Evolutionary conservation across 2,113 vertebrate species (phyloP), one percentile per base, ranked within the genome.

Genomic region (Puntigrus tetrazona): DNA sequence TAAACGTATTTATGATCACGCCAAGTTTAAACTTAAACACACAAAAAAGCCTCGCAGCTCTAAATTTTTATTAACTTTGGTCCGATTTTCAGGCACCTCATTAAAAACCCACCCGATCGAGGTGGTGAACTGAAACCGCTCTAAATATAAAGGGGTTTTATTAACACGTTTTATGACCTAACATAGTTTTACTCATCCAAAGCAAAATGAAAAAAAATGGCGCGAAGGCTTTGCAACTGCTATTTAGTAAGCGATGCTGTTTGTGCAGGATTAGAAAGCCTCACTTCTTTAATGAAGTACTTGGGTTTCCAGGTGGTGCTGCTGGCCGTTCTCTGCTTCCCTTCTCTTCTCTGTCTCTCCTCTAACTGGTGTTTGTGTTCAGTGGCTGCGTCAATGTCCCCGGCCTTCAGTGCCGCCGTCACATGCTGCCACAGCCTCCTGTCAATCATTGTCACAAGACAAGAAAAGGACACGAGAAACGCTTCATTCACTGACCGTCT

Each of bases 371-470:
- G 95, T 88, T 98, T 98, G 89, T 97, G 94, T 65, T 98, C 96
- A 0, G 97, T 97, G 70, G 97, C 97, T 0, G 89, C 86, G 0
- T 95, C 95, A 0, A 97, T 96, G 84, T 97, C 94, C 0, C 96
- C 96, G 4, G 93, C 89, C 72, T 93, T 95, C 89, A 98, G 93
- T 4, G 94, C 92, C 0, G 4, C 88, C 6, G 96, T 98, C 86
- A 98, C 97, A 0, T 96, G 94, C 61, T 94, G 94, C 97, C 97
- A 98, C 22, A 98, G 94, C 86, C 90, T 93, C 89, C 97, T 98
- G 89, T 70, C 75, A 72, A 59, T 45, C 38, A 63, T 29, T 63
- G 36, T 27, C 38, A 29, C 8, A 65, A 25, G 25, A 18, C 34
- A 36, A 36, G 13, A 22, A 41, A 14, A 41, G 47, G 16, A 50